A percentile compares a stretch with the other conserved stretches of the same genome.
phyloP scores from a whole-genome alignment of 1,140 invertebrate species.

The Drosophila elegans region DNA sequence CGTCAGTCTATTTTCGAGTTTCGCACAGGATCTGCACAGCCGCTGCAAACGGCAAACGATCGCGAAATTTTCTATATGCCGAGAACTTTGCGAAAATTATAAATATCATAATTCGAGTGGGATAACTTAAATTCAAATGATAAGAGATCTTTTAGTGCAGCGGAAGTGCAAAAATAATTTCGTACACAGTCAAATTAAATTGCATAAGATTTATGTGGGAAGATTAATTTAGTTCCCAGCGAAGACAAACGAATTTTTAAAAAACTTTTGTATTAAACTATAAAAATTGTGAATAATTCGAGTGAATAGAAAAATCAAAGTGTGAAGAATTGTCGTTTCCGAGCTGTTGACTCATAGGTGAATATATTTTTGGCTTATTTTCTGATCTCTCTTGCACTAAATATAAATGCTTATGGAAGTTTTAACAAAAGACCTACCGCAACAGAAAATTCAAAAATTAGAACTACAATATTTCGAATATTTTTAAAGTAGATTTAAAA shows the following conservation, averaged over 20 bases:
- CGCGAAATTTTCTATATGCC: conserved; percentile 13
- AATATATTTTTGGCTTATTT: conserved; percentile 34
- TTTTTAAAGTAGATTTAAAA: neutral
- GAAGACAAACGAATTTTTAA: conserved; percentile 17
- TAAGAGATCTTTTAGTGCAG: conserved; percentile 12
- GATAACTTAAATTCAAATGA: conserved; percentile 10
- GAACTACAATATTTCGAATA: neutral
- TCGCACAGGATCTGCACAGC: conserved; percentile 46
- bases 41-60: conserved; percentile 21
- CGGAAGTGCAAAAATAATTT: conserved; percentile 46
- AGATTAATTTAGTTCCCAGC: conserved; percentile 29
- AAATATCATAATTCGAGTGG: conserved; percentile 30
- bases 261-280: neutral
- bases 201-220: conserved; percentile 57
- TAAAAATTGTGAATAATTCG: conserved; percentile 11
- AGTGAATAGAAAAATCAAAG: conserved; percentile 17
- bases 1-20: conserved; percentile 67
- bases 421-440: conserved; percentile 13
- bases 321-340: conserved; percentile 14
- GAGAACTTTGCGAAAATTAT: conserved; percentile 42
- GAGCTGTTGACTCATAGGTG: conserved; percentile 56
- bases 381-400: neutral
- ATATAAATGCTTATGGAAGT: neutral
- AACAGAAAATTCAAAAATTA: neutral
- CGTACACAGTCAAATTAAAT: conserved; percentile 46